Evolutionary conservation across 2,797 vertebrate species (phyloP), one percentile per base, ranked within the genome.

Genomic region (Garrulus glandarius): DNA sequence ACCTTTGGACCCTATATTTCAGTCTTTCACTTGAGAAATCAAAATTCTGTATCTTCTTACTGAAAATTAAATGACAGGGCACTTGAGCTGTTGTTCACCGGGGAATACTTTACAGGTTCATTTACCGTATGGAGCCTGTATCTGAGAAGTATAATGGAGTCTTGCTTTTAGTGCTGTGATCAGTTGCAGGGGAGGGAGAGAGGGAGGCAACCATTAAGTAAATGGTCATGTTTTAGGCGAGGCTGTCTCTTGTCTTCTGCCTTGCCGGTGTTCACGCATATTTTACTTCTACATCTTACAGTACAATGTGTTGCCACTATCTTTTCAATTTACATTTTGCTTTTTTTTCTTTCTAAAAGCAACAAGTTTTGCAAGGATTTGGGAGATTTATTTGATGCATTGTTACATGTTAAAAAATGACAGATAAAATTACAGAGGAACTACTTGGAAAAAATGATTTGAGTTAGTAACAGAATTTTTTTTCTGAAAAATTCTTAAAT

Each of bases 131-230:
- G 27, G 50, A 85, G 78, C n/a, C 43, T 68, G 1, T 57, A 13
- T 78, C 60, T 75, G 78, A 34, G 39, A 34, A 47, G 32, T 50
- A 5, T 89, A 75, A 95, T 93, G 91, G 59, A 93, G 87, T 78
- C 71, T 89, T 80, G 60, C 91, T 71, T 81, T 71, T 76, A 75
- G 78, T 46, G 13, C 43, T 78, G n/a, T 10, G 10, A 52, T 75
- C 4, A 3, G 39, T 87, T 63, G 50, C 82, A 63, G 65, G 39
- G 77, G 49, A 92, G 81, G 55, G 37, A 84, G 61, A 26, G 74
- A 64, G 53, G 52, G 65, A 96, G 92, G 87, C 63, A 88, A 67
- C 84, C 84, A 89, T 86, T 87, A 86, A 85, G 69, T 89, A 75
- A 67, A 64, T 94, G 84, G 83, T 79, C 44, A 3, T 86, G 41